Evolutionary conservation across 2,888 invertebrate genomes (phyloP), one percentile per base, ranked within the genome.

Genomic region (Drosophila niveifrons): DNA sequence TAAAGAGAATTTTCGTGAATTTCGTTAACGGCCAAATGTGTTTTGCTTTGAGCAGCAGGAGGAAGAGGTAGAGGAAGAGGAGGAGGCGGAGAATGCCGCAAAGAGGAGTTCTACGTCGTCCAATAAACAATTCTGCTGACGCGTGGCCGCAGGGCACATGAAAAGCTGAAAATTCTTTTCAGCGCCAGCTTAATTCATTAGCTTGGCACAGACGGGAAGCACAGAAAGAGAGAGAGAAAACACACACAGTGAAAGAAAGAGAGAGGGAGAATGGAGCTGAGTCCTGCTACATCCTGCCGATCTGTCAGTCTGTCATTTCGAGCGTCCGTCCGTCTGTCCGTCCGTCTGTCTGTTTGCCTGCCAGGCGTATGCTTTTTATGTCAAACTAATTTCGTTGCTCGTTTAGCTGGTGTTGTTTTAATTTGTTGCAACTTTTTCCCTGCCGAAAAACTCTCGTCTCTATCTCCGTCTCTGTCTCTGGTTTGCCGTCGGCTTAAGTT

Each of bases 331-430:
- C 11, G 34, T 52, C 48, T 11, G 39, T 50, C 50, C 39, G 36
- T 59, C 36, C 15, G n/a, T 65, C 47, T n/a, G 52, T 61, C 55
- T 51, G 39, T 28, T 67, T 52, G 80, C 63, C 57, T 66, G 66
- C 53, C 67, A 57, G 66, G 66, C 78, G 61, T 78, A 70, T 72
- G 75, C 77, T 79, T 88, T 88, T 88, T 72, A 88, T 88, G 86
- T 80, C 83, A 80, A 86, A 86, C 84, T 89, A 84, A 86, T 89
- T 89, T 87, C 75, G 78, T 73, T 84, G 87, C 81, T 81, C 81
- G 85, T 79, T 85, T 68, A 62, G 81, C 76, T 83, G 88, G 88
- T 81, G 89, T 77, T 87, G 89, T 75, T 84, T 88, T 84, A 83
- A 86, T 83, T 88, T 81, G 87, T 58, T 57, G 63, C 68, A 66